Evolutionary conservation across 2,113 vertebrate species (phyloP), one percentile per base, ranked within the genome.

Genomic region (Coptodon bakossiorum): DNA sequence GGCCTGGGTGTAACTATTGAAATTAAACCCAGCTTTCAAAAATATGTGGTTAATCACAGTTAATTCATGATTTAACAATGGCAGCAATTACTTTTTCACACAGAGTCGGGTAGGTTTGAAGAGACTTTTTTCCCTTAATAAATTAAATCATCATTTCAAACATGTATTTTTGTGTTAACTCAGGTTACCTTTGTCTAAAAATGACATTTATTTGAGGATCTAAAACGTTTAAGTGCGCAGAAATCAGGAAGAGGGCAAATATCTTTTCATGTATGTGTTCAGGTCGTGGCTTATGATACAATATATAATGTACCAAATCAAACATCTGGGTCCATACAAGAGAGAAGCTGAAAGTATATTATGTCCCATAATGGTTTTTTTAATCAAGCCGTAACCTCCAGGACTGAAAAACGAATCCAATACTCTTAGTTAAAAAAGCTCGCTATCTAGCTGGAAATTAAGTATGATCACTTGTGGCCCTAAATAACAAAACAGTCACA

Each of bases 181-280:
- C 34, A 7, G 61, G 10, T 66, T 66, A 66, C 2, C 10, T 66
- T 66, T 22, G 19, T 38, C 34, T 40, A 38, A 68, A 8, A 68
- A 13, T 13, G 19, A 40, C 13, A 68, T 68, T 22, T 40, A 40
- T 8, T 40, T 68, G 34, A 68, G 0, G 1, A 68, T 3, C 19
- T 68, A 38, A 68, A 68, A 8, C 0, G 1, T 38, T 38, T 66
- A 22, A 66, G 34, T 38, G 59, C 3, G 0, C 31, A 11, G 59
- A 63, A 36, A 1, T 68, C 63, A 40, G 63, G 19, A 13, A 3
- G 63, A 5, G 63, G 11, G 34, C 0, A 68, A 68, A 68, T 68
- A 68, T 22, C 6, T 68, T 68, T 68, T 40, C 2, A 38, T 38
- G 31, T n/a, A 66, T n/a, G 61, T 1, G 31, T 66, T 66, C 22